Percentiles rank a stretch among this genome's conserved stretches.
Conservation (phyloP, 2,888 invertebrate species). For the Euplexia lucipara region DNA sequence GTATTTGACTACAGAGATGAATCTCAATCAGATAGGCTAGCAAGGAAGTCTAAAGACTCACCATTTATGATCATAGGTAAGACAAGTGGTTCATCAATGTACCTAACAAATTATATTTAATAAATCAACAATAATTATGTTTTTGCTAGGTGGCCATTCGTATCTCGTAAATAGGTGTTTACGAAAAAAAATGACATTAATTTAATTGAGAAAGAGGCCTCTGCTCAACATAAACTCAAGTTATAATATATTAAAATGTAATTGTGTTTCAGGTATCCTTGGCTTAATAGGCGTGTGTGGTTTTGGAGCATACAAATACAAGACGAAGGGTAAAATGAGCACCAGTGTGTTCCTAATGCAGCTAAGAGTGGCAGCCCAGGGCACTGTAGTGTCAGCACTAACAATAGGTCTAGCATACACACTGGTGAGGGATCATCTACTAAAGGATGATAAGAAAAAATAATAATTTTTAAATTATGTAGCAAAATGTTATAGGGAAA, state of each 20-base stretch:
- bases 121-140: neutral
- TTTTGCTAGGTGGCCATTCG: neutral
- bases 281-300: constrained; percentile 93
- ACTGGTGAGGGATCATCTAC: constrained; percentile 91
- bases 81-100: constrained; percentile 38
- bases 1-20: constrained; percentile 89
- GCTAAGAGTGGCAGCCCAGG: constrained; percentile 96
- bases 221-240: neutral
- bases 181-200: neutral
- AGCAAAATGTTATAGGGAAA: constrained; percentile 43
- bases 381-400: constrained; percentile 94
- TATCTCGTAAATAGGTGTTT: neutral
- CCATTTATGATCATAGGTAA: constrained; percentile 94
- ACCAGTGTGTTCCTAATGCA: constrained; percentile 96
- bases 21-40: constrained; percentile 90
- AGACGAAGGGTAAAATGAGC: constrained; percentile 94
- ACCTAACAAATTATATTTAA: neutral
- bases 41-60: constrained; percentile 93
- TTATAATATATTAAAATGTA: neutral
- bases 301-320: constrained; percentile 94
- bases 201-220: neutral
- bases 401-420: constrained; percentile 93
- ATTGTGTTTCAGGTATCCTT: constrained; percentile 92
- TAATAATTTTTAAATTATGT: constrained; percentile 49
- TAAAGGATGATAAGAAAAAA: constrained; percentile 80